Conservation (phyloP, 2,888 invertebrate species). For the Dryomyza anilis region DNA sequence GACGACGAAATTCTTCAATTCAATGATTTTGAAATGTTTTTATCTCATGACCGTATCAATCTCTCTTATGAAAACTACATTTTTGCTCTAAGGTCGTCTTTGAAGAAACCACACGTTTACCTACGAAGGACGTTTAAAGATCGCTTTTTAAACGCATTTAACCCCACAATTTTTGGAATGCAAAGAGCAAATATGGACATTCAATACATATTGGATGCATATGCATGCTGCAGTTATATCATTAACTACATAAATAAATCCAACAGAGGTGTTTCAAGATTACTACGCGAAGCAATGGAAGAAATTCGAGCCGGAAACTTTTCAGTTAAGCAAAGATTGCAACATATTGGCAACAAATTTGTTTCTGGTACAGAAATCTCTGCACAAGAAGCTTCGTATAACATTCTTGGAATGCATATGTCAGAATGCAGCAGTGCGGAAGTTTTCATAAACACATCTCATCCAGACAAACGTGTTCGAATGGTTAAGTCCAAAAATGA, state of each 20-base stretch:
- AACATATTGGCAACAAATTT: constrained; percentile 23
- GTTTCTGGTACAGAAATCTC: constrained; percentile 18
- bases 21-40: constrained; percentile 19
- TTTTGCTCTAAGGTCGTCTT: constrained; percentile 6
- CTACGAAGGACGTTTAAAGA: constrained; percentile 15
- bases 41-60: constrained; percentile 1
- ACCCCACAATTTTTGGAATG: constrained; percentile 2
- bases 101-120: constrained; percentile 22
- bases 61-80: constrained; percentile 20
- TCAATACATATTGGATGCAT: constrained; percentile 17
- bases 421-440: constrained; percentile 21
- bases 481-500: constrained; percentile 19
- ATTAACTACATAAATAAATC: constrained; percentile 18
- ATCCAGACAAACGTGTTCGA: constrained; percentile 24
- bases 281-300: constrained; percentile 15
- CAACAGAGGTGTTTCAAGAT: background rate
- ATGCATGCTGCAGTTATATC: constrained; percentile 22
- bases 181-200: constrained; percentile 21
- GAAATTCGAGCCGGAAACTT: constrained; percentile 28
- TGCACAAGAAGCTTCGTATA: constrained; percentile 20
- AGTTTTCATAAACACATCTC: constrained; percentile 25
- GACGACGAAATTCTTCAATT: too few relatives aligned
- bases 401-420: constrained; percentile 17
- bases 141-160: constrained; percentile 17
- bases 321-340: constrained; percentile 27